Evolutionary conservation across 2,888 invertebrate species (phyloP), one percentile per base, ranked within the genome.

Genomic region (Stenodema calcarata): DNA sequence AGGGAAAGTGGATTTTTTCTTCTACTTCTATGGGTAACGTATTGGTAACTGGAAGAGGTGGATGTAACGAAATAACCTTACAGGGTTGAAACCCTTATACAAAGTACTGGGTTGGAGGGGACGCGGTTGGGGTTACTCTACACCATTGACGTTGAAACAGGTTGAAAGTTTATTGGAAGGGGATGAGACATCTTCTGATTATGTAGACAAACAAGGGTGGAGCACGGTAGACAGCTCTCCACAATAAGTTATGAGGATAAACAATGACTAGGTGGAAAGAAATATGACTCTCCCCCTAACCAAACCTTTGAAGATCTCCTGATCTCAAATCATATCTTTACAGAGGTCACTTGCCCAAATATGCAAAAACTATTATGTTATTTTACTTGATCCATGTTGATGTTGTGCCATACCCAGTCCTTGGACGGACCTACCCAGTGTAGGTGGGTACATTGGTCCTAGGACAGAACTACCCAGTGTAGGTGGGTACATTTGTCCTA

Each of bases 71-170:
- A 82, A 82, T 82, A 82, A 82, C 82, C 42, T 42, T 42, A 69
- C 54, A 62, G 16, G 69, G 62, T 42, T 82, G 35, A 82, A 82
- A 62, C 82, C 82, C 44, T 73, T 41, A 73, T 30, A 73, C 35
- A 41, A 73, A 41, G 30, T 73, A 35, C 73, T 41, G 73, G n/a
- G n/a, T n/a, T n/a, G n/a, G n/a, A 41, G 30, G 73, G 41, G 73
- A 41, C 35, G 7, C 35, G 30, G n/a, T 18, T 41, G 73, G 35
- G 73, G 41, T 30, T 30, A 18, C 16, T 35, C 73, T 18, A 16
- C 73, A 1, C 73, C 41, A 73, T 18, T 30, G 30, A 73, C 41
- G 73, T 18, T 62, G 62, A 62, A 62, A 62, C 62, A 62, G 23
- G 23, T 62, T 62, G 62, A 62, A 62, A 62, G 62, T 62, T 41